A percentile compares a stretch with the other conserved stretches of the same genome.
phyloP scores from a whole-genome alignment of 53 echinoderm and acorn worm genomes.

The Paracentrotus lividus region DNA sequence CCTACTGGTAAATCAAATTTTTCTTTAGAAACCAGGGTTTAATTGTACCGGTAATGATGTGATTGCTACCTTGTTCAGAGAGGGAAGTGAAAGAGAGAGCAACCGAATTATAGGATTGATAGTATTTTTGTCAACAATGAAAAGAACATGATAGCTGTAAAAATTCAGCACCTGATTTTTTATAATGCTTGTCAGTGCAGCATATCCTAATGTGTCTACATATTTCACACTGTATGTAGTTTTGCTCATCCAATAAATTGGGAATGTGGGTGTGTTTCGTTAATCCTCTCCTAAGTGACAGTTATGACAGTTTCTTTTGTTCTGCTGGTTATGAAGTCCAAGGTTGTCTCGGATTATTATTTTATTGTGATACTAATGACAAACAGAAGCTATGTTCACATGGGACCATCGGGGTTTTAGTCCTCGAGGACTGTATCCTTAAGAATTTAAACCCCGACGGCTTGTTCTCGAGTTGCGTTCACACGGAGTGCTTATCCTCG shows the following conservation, averaged over 20 bases:
- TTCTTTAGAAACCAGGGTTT: too few relatives aligned
- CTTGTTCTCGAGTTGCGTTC: too few relatives aligned
- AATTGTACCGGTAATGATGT: too few relatives aligned
- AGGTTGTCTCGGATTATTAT: slow-evolving; percentile 30
- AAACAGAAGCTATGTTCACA: too few relatives aligned
- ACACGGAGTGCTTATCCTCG: too few relatives aligned
- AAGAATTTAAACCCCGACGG: too few relatives aligned
- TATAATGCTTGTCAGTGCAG: not conserved
- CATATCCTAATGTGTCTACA: not conserved
- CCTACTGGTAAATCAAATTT: too few relatives aligned
- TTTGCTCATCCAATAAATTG: not conserved
- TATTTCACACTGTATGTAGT: not conserved
- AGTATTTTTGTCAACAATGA: not conserved
- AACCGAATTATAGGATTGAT: not conserved
- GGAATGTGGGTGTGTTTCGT: slow-evolving; percentile 16
- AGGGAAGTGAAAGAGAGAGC: not conserved
- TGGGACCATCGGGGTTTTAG: too few relatives aligned
- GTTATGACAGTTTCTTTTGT: slow-evolving; percentile 3
- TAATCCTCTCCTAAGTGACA: not conserved
- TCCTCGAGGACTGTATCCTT: too few relatives aligned
- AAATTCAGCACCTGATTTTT: too few relatives aligned
- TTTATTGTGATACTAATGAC: not conserved
- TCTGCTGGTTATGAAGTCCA: not conserved
- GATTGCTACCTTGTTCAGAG: too few relatives aligned
- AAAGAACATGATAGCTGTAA: not conserved